Conservation (phyloP, 2,113 vertebrate genomes). For the Chloebia gouldiae region DNA sequence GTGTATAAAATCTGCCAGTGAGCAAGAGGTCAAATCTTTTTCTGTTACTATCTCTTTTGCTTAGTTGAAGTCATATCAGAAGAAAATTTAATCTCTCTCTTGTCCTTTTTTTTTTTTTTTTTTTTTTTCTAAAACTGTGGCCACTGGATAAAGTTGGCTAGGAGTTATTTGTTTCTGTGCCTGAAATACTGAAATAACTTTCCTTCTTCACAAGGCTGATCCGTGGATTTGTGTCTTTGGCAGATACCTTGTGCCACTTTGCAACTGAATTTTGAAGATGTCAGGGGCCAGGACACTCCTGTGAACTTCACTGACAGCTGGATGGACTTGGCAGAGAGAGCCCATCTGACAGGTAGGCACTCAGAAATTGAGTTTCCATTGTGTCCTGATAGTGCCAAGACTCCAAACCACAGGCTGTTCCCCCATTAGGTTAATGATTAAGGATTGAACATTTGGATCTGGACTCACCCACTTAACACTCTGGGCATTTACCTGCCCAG, state of each 20-base stretch:
- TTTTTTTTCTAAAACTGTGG: not conserved
- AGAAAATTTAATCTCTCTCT: not conserved
- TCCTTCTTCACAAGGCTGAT: not conserved
- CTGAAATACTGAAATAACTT: not conserved
- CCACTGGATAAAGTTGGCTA: not conserved
- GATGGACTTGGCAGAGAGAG: not conserved
- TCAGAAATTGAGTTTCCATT: not conserved
- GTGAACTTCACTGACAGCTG: not conserved
- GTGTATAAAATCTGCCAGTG: not conserved
- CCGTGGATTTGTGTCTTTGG: not conserved
- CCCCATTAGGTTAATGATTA: not conserved
- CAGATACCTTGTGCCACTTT: not conserved
- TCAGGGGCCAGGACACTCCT: not conserved
- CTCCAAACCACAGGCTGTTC: not conserved
- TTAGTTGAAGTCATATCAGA: not conserved
- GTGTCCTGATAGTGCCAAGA: not conserved
- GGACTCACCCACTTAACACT: not conserved
- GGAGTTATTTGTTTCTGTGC: not conserved
- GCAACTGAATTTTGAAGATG: not conserved
- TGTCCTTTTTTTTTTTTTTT: not conserved
- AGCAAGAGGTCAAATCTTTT: not conserved
- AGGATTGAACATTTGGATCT: not conserved
- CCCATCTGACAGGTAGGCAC: not conserved
- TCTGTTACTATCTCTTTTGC: not conserved
- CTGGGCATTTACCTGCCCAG: accelerated